Evolutionary conservation across 2,888 invertebrate species (phyloP), one percentile per base, ranked within the genome.

Genomic region (Zonitis immaculata): DNA sequence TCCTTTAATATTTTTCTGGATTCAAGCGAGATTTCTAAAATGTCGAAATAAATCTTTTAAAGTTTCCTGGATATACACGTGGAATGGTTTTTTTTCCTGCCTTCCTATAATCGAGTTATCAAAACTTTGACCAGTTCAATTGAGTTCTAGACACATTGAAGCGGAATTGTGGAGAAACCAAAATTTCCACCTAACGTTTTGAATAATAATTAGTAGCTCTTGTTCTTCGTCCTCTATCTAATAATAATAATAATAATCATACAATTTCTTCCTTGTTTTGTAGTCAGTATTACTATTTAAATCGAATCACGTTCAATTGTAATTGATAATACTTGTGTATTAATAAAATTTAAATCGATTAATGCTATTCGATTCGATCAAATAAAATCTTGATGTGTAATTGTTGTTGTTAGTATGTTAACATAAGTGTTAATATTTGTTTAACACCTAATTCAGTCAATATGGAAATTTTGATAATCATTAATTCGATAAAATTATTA

Each of bases 401-500:
- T 11, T 11, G 8, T 3, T 5, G 6, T 32, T 32, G 32, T 32
- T 14, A 32, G 6, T 32, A 16, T 20, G 18, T 18, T 11, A 20
- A 18, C 18, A 11, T 39, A 39, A 39, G 18, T 39, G 39, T 39
- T 39, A 39, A 20, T 20, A 20, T 20, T 18, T 3, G 9, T 1
- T 2, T 11, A 39, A 20, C 11, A 20, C 20, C 18, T 11, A 18
- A 39, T 39, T 20, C 11, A 39, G 39, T 39, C 20, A 39, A 20
- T 39, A 39, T 39, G 39, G 39, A 20, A 20, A 20, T 39, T 18
- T 6, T 18, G 44, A 12, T 22, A 30, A 11, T 30, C 44, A 30
- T 49, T 52, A 52, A 53, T 49, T 49, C 25, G 53, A 53, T 43
- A 47, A 39, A 54, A 54, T 35, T 47, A 16, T 47, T 49, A 49